Evolutionary conservation across 1,140 invertebrate species (phyloP).

Genomic region (Drosophila arizonae): DNA sequence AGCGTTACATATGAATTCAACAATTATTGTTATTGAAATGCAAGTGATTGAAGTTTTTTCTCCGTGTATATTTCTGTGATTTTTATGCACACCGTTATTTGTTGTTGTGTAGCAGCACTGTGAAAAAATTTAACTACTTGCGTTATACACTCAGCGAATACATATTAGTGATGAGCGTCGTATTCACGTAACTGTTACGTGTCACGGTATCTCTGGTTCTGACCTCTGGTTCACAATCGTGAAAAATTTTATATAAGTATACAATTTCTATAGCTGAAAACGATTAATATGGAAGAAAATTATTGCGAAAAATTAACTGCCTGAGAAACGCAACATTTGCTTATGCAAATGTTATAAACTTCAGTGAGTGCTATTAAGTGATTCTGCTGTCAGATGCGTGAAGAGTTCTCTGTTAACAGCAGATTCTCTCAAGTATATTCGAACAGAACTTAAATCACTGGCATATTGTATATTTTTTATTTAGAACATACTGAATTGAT

Average conservation of each 20-base stretch:
- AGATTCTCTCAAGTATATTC: no score
- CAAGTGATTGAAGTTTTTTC: slow-evolving; percentile 8
- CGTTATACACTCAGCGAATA: slow-evolving; percentile 50
- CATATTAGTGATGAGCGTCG: slow-evolving; percentile 47
- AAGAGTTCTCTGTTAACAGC: neutral
- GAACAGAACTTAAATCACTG: no score
- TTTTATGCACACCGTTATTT: slow-evolving; percentile 39
- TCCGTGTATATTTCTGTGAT: slow-evolving; percentile 5
- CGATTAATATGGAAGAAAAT: no score
- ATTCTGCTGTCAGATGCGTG: neutral
- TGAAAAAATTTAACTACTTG: slow-evolving; percentile 56
- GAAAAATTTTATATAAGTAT: neutral
- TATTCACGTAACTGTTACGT: slow-evolving; percentile 14
- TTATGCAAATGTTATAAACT: no score
- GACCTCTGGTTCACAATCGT: neutral
- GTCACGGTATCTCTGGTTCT: neutral
- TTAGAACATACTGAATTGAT: no score
- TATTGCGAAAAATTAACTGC: neutral
- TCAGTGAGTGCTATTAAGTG: neutral
- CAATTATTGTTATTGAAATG: slow-evolving; percentile 1
- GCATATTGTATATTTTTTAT: no score
- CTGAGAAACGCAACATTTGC: no score
- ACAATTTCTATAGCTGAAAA: neutral
- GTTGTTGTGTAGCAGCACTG: slow-evolving; percentile 55
- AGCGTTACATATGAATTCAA: slow-evolving; percentile 15